phyloP scores from a whole-genome alignment of 2,113 vertebrate genomes.

The Acinonyx jubatus region DNA sequence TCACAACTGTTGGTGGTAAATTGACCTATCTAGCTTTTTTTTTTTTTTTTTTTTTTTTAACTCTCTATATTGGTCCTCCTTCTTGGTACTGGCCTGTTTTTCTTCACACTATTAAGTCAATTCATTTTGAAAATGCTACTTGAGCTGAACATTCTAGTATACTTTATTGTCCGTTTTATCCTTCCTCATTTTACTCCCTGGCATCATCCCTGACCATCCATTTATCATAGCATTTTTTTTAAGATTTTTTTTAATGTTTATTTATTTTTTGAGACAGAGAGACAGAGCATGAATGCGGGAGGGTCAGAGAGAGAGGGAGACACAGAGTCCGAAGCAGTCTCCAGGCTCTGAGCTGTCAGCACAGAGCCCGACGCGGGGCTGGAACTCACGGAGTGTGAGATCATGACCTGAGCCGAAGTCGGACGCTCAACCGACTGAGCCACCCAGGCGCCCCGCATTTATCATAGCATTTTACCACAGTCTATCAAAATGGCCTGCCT shows the following conservation, averaged over 20 bases:
- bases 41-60: slow-evolving; percentile 21
- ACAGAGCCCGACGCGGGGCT: too few relatives aligned
- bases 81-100: slow-evolving; percentile 9
- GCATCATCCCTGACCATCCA: background rate
- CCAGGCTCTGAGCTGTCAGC: too few relatives aligned
- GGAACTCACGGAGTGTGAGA: too few relatives aligned
- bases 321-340: too few relatives aligned
- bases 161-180: slow-evolving; percentile 67
- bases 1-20: background rate
- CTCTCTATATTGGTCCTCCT: background rate
- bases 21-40: background rate
- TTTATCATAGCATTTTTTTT: background rate
- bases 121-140: slow-evolving; percentile 50
- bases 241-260: too few relatives aligned
- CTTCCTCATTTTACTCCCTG: background rate
- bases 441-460: background rate
- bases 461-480: background rate
- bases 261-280: too few relatives aligned
- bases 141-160: slow-evolving; percentile 21
- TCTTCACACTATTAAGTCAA: slow-evolving; percentile 26
- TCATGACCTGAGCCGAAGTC: too few relatives aligned
- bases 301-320: too few relatives aligned
- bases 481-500: background rate
- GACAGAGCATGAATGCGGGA: too few relatives aligned
- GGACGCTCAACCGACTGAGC: too few relatives aligned